These are phyloP conservation scores for Drosophila pandora DNA, from an alignment of 1,140 invertebrate species.

Conservation along the genomic window DNA sequence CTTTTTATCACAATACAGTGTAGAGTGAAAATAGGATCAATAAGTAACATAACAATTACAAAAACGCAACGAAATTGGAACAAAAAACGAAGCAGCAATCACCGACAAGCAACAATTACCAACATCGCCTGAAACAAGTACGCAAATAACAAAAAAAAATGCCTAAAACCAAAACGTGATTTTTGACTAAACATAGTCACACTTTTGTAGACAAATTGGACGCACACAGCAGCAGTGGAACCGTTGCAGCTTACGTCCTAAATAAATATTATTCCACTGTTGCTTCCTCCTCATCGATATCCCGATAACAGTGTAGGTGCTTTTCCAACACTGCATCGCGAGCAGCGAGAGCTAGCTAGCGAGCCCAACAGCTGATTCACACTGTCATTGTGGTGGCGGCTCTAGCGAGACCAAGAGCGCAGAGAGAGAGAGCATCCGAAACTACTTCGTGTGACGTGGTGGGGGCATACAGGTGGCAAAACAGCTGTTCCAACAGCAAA, in stretches of 20 bases:
- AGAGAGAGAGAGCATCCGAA: slow-evolving; percentile 28
- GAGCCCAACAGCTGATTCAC: slow-evolving; percentile 65
- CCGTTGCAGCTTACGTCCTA: slow-evolving; percentile 27
- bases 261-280: slow-evolving; percentile 35
- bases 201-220: slow-evolving; percentile 57
- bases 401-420: slow-evolving; percentile 26
- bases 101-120: slow-evolving; percentile 48
- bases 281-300: slow-evolving; percentile 54
- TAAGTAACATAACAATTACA: slow-evolving; percentile 27
- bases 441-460: slow-evolving; percentile 62
- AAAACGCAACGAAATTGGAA: slow-evolving; percentile 23
- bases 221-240: slow-evolving; percentile 6
- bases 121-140: slow-evolving; percentile 51
- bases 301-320: slow-evolving; percentile 37
- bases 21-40: slow-evolving; percentile 47
- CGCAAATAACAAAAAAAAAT: slow-evolving; percentile 20
- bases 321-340: slow-evolving; percentile 65
- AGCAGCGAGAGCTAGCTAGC: slow-evolving; percentile 24
- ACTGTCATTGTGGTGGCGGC: slow-evolving; percentile 32
- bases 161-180: slow-evolving; percentile 34
- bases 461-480: slow-evolving; percentile 64
- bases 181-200: slow-evolving; percentile 52
- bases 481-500: slow-evolving; percentile 75
- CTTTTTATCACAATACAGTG: slow-evolving; percentile 27
- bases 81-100: slow-evolving; percentile 45